Evolutionary conservation across 2,113 vertebrate species (phyloP).

Genomic region (Lophotis ruficrista): DNA sequence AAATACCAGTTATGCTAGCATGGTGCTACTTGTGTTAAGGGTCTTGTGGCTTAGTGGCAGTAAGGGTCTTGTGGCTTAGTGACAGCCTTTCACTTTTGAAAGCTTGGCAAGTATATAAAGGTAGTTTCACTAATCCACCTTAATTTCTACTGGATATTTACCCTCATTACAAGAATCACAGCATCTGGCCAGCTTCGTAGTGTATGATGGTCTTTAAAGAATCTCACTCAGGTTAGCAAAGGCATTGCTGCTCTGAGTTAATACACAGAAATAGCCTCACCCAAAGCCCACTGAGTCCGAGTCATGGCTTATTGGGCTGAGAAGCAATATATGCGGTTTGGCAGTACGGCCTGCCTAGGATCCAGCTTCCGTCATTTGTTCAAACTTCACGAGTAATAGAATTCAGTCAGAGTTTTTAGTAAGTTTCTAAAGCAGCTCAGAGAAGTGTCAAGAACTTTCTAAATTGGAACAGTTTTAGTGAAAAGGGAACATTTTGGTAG

Average conservation of each 20-base stretch:
- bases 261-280: neutral
- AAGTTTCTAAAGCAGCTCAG: neutral
- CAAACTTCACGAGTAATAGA: neutral
- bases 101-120: neutral
- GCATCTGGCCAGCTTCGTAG: neutral
- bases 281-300: neutral
- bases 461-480: neutral
- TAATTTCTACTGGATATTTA: constrained; percentile 12
- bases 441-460: neutral
- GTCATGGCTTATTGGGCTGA: neutral
- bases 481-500: neutral
- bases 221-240: neutral
- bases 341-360: neutral
- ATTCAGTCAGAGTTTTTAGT: neutral
- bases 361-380: neutral
- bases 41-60: neutral
- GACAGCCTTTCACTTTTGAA: neutral
- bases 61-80: neutral
- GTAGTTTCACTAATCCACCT: neutral
- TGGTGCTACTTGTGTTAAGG: neutral
- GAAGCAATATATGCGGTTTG: neutral
- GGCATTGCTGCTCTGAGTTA: neutral
- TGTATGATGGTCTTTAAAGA: neutral
- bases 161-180: neutral
- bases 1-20: neutral